Evolutionary conservation across 2,888 invertebrate species (phyloP).

Genomic region (Cerceris rybyensis): DNA sequence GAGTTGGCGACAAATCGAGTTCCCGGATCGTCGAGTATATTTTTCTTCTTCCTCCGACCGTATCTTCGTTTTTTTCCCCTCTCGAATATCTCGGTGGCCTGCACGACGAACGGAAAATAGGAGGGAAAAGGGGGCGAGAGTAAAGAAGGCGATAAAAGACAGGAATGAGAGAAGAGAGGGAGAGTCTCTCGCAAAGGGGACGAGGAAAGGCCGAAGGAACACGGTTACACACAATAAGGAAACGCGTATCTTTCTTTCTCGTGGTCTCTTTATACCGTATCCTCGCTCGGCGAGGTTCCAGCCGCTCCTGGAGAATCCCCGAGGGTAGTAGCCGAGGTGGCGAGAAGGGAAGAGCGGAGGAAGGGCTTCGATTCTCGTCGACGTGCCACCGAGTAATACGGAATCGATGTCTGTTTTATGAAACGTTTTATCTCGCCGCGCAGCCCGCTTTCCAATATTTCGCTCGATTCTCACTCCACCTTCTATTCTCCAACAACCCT

Average conservation of each 20-base stretch:
- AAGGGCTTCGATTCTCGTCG: conserved; percentile 56
- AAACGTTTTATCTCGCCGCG: conserved; percentile 75
- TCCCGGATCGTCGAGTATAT: conserved; percentile 1
- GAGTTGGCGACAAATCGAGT: conserved; percentile 30
- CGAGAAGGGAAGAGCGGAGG: background rate
- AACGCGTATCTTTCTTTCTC: conserved; percentile 50
- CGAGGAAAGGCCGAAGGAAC: conserved; percentile 15
- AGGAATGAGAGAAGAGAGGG: conserved; percentile 13
- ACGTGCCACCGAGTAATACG: conserved; percentile 67
- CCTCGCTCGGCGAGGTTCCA: conserved; percentile 12
- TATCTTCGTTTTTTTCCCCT: background rate
- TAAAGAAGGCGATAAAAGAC: conserved; percentile 2
- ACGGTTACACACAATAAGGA: conserved; percentile 56
- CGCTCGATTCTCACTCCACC: conserved; percentile 60
- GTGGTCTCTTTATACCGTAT: background rate
- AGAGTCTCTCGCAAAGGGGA: background rate
- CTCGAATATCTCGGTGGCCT: background rate
- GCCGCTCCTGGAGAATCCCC: conserved; percentile 24
- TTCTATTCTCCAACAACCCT: conserved; percentile 29
- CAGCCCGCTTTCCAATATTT: conserved; percentile 73
- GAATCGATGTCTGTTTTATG: conserved; percentile 76
- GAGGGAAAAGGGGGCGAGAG: background rate
- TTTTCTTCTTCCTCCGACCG: conserved; percentile 3
- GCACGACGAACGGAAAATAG: background rate
- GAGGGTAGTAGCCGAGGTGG: background rate